phyloP scores from a whole-genome alignment of 2,113 vertebrate species.

The Diadophis punctatus region DNA sequence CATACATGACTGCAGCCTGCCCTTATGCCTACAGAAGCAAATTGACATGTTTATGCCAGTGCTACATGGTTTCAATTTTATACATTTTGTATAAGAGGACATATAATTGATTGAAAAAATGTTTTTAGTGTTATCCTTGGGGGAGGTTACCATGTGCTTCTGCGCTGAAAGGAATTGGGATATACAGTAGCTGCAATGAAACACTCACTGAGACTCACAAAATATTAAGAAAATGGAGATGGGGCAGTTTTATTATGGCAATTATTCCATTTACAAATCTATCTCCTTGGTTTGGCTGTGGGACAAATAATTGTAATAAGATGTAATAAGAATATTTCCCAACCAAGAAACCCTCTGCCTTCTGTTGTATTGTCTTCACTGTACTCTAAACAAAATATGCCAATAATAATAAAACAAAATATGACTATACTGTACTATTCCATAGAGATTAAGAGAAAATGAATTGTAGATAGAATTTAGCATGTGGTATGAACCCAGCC shows the following conservation, averaged over 20 bases:
- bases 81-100: neutral
- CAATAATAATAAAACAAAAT: neutral
- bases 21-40: neutral
- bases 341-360: neutral
- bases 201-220: neutral
- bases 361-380: neutral
- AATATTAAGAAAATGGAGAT: neutral
- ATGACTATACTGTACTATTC: neutral
- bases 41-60: neutral
- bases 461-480: neutral
- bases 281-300: neutral
- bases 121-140: neutral
- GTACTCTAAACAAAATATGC: neutral
- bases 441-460: neutral
- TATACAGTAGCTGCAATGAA: neutral
- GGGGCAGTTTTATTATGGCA: neutral
- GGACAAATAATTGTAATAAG: neutral
- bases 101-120: neutral
- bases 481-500: neutral
- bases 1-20: neutral
- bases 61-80: neutral
- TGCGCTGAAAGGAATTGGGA: neutral
- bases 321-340: neutral
- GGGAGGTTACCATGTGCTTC: neutral
- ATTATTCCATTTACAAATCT: neutral